A percentile compares a stretch with the other conserved stretches of the same genome.
Conservation (phyloP, 2,888 invertebrate genomes). For the Drosophila ezoana region DNA sequence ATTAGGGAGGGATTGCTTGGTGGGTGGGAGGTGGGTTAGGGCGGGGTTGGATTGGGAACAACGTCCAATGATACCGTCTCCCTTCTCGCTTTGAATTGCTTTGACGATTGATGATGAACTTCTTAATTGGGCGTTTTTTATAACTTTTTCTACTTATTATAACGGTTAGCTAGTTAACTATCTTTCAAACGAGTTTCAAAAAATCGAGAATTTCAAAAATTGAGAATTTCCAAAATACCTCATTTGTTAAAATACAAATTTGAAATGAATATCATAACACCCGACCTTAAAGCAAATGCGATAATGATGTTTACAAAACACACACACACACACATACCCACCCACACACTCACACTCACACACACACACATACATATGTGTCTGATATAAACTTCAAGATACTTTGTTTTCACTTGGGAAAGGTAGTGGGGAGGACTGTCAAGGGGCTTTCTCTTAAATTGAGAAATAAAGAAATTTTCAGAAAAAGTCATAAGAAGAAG, state of each 20-base stretch:
- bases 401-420: background rate
- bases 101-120: background rate
- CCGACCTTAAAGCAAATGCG: slow-evolving; percentile 30
- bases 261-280: slow-evolving; percentile 20
- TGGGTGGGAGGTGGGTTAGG: too few relatives aligned
- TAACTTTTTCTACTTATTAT: slow-evolving; percentile 16
- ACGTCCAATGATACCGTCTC: background rate
- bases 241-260: slow-evolving; percentile 42
- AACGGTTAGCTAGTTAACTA: slow-evolving; percentile 21
- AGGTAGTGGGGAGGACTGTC: too few relatives aligned
- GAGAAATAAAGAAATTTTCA: too few relatives aligned
- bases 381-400: background rate
- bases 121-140: background rate
- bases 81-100: slow-evolving; percentile 5
- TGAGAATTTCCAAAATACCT: slow-evolving; percentile 33
- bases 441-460: too few relatives aligned
- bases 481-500: too few relatives aligned
- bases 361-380: background rate
- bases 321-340: background rate
- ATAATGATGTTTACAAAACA: slow-evolving; percentile 6
- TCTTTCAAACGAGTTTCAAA: slow-evolving; percentile 28
- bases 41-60: background rate
- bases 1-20: too few relatives aligned
- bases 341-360: background rate
- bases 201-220: slow-evolving; percentile 39